Base-by-base conservation (phyloP, 2,888 invertebrate species). In the Nebria salina region DNA sequence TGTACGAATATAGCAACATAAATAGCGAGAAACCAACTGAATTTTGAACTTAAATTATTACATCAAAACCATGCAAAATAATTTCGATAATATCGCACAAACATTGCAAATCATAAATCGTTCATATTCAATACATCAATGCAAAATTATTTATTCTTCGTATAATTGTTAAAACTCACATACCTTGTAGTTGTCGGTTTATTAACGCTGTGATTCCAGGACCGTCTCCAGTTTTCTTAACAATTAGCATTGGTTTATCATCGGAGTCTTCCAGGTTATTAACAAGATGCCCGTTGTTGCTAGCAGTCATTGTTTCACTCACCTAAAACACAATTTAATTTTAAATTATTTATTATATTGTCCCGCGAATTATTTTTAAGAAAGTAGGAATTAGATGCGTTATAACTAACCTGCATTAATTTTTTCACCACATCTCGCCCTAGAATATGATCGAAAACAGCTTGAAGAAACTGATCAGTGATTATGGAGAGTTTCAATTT, bases 371-470 rank as follows among this genome's bases (percentile, higher is more conserved):
- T 66, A 66, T n/a, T 15, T n/a, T 11, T 13, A 68, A 25, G 2
- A 15, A n/a, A 1, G 4, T 65, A 2, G 13, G 65, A 1, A 1
- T 20, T 20, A 1, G 20, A 20, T 13, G n/a, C 1, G 7, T 8
- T 5, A 15, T 20, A 8, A 54, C 79, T 26, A 85, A 95, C 96
- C 93, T 96, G 95, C 93, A 96, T 94, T 74, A 96, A 91, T 88
- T 96, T 96, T 88, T 95, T 95, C 74, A 96, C 96, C 82, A 96
- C 95, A 88, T 96, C 96, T 85, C 95, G 90, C 34, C 96, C 96
- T 76, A 96, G 91, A 85, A 96, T 94, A 88, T 96, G 96, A 89
- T 96, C 96, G 89, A 96, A 95, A 82, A 96, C 95, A 25, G 95
- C 94, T 89, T 95, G 95, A 84, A 96, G 91, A 90, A 96, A 96